phyloP scores from a whole-genome alignment of 2,113 vertebrate species.

The Cepphus grylle region DNA sequence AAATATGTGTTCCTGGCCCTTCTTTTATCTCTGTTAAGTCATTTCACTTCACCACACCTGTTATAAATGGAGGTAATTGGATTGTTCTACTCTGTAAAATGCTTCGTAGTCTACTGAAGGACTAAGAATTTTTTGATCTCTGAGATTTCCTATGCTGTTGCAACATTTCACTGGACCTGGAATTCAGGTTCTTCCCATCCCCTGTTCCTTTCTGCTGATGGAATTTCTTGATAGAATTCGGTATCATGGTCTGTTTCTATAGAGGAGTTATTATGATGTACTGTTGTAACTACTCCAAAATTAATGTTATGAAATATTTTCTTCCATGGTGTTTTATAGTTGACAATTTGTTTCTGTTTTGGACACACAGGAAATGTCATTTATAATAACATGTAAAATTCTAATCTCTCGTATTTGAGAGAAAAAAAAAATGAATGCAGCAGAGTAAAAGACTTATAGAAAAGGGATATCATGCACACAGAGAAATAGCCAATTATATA shows the following conservation, averaged over 20 bases:
- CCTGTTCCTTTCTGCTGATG: neutral
- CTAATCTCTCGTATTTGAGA: neutral
- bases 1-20: neutral
- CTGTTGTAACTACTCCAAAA: neutral
- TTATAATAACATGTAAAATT: neutral
- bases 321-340: neutral
- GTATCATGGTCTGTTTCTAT: neutral
- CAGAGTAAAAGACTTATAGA: neutral
- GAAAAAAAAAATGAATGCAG: neutral
- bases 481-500: neutral
- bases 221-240: neutral
- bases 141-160: neutral
- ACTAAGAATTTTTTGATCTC: neutral
- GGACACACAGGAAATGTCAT: rapidly evolving
- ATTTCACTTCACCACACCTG: neutral
- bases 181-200: neutral
- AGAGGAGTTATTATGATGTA: neutral
- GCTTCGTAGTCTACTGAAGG: neutral
- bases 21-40: neutral
- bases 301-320: neutral
- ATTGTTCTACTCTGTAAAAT: neutral
- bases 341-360: neutral
- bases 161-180: neutral
- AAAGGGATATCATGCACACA: neutral
- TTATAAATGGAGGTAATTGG: neutral